Percentiles rank a stretch among this genome's conserved stretches.
These are phyloP conservation scores for Orussus abietinus DNA, from an alignment of 1,140 invertebrate species.

Conservation along the genomic window DNA sequence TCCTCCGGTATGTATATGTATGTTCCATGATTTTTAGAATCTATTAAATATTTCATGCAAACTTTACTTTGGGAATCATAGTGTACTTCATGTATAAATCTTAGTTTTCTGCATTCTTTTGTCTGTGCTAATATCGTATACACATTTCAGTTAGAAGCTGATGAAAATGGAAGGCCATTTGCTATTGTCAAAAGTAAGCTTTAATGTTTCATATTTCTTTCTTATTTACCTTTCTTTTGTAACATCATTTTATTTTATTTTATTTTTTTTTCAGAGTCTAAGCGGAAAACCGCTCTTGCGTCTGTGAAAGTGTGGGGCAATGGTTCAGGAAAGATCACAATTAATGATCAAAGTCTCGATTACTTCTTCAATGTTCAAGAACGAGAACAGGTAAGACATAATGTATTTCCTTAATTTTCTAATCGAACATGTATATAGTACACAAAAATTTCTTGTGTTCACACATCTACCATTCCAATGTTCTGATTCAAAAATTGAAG, in stretches of 20 bases:
- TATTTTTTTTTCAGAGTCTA: slow-evolving; percentile 58
- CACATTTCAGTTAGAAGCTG: slow-evolving; percentile 13
- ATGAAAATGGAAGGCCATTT: slow-evolving; percentile 11
- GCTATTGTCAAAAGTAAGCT: slow-evolving; percentile 17
- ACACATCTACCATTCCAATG: too few species aligned
- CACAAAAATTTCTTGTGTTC: too few species aligned
- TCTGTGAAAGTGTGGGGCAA: slow-evolving; percentile 66
- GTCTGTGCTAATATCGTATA: slow-evolving; percentile 7
- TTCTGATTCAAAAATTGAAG: too few species aligned
- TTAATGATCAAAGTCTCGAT: slow-evolving; percentile 76
- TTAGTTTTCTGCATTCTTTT: too few species aligned
- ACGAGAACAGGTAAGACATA: slow-evolving; percentile 68
- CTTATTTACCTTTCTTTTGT: slow-evolving; percentile 24
- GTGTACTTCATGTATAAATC: too few species aligned
- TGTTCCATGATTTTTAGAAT: slow-evolving; percentile 6
- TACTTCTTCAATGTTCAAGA: slow-evolving; percentile 69
- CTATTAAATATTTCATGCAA: slow-evolving; percentile 10
- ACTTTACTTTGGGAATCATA: too few species aligned
- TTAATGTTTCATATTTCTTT: slow-evolving; percentile 3
- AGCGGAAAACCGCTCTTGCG: slow-evolving; percentile 68
- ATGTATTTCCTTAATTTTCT: slow-evolving; percentile 14
- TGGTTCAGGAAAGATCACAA: slow-evolving; percentile 76
- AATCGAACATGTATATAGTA: too few species aligned
- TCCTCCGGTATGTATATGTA: slow-evolving; percentile 37
- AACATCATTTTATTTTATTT: slow-evolving; percentile 21